These are phyloP conservation scores for Chrysaora quinquecirrha DNA, from an alignment of 30 jellyfish, hydroid and myxozoan species.

Conservation along the genomic window DNA sequence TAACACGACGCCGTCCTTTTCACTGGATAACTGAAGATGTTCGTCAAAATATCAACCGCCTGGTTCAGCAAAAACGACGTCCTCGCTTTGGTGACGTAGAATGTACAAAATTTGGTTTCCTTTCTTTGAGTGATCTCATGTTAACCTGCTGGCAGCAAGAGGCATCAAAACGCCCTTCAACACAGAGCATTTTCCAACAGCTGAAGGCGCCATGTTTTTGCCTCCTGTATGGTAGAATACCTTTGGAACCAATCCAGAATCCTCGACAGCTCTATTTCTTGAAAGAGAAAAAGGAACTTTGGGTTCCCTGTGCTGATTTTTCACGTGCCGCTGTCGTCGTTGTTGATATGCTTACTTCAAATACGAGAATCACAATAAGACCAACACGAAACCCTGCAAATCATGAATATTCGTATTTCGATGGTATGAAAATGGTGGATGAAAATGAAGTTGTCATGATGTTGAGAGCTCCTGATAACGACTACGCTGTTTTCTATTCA, in stretches of 20 bases:
- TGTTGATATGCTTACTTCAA: slow-evolving; percentile 48
- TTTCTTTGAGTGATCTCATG: slow-evolving; percentile 82
- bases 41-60: slow-evolving; percentile 26
- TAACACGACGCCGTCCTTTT: slow-evolving; percentile 81
- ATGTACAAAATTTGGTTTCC: slow-evolving; percentile 42
- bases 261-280: slow-evolving; percentile 78
- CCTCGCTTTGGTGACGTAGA: slow-evolving; percentile 69
- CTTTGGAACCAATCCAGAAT: slow-evolving; percentile 39
- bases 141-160: slow-evolving; percentile 75
- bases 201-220: slow-evolving; percentile 64
- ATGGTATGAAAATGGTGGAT: slow-evolving; percentile 43
- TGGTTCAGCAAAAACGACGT: slow-evolving; percentile 73
- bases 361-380: not conserved
- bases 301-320: slow-evolving; percentile 82
- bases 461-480: slow-evolving; percentile 64
- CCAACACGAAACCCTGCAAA: slow-evolving; percentile 25
- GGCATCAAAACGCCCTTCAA: slow-evolving; percentile 73
- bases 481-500: slow-evolving; percentile 58
- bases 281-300: slow-evolving; percentile 37
- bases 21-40: slow-evolving; percentile 41
- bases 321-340: slow-evolving; percentile 69
- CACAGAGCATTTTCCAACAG: slow-evolving; percentile 51
- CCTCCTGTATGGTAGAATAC: slow-evolving; percentile 63
- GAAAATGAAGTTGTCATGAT: slow-evolving; percentile 62
- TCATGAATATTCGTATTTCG: slow-evolving; percentile 15